phyloP scores from a whole-genome alignment of 92 coral and sea anemone genomes.

The Epizoanthus stellaris region DNA sequence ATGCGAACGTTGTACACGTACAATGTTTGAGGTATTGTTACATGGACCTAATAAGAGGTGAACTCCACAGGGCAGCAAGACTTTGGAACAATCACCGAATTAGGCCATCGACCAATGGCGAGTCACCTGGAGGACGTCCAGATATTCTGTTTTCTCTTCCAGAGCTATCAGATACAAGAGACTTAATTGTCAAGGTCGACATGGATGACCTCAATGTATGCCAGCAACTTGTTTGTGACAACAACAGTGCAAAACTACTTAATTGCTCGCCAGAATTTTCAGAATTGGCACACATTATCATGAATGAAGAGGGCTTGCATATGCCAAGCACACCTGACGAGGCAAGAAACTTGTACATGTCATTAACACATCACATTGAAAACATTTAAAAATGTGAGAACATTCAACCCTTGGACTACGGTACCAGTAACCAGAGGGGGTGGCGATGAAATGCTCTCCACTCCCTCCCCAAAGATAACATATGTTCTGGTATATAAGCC shows the following conservation, averaged over 20 bases:
- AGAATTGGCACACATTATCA: slow-evolving; percentile 63
- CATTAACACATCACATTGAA: slow-evolving; percentile 63
- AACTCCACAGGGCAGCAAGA: slow-evolving; percentile 59
- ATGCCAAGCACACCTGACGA: slow-evolving; percentile 60
- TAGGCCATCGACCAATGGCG: slow-evolving; percentile 56
- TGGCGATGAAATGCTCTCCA: too few relatives aligned
- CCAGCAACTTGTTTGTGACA: slow-evolving; percentile 58
- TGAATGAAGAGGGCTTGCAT: slow-evolving; percentile 62
- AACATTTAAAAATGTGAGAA: slow-evolving; percentile 21
- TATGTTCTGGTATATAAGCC: too few relatives aligned
- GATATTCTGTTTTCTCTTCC: slow-evolving; percentile 67
- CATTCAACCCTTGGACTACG: too few relatives aligned
- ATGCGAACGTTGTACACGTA: slow-evolving; percentile 55
- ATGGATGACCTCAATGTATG: slow-evolving; percentile 48
- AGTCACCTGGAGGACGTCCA: slow-evolving; percentile 70
- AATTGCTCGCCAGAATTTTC: slow-evolving; percentile 64
- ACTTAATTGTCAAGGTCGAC: slow-evolving; percentile 46
- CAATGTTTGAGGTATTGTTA: slow-evolving; percentile 67
- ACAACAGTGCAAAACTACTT: slow-evolving; percentile 39
- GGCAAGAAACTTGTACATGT: slow-evolving; percentile 54
- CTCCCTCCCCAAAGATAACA: too few relatives aligned
- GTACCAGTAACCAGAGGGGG: too few relatives aligned
- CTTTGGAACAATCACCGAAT: slow-evolving; percentile 71
- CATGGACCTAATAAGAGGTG: slow-evolving; percentile 58
- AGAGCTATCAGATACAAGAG: slow-evolving; percentile 55